Conservation (phyloP, 1,140 invertebrate species). For the Latrodectus geometricus region DNA sequence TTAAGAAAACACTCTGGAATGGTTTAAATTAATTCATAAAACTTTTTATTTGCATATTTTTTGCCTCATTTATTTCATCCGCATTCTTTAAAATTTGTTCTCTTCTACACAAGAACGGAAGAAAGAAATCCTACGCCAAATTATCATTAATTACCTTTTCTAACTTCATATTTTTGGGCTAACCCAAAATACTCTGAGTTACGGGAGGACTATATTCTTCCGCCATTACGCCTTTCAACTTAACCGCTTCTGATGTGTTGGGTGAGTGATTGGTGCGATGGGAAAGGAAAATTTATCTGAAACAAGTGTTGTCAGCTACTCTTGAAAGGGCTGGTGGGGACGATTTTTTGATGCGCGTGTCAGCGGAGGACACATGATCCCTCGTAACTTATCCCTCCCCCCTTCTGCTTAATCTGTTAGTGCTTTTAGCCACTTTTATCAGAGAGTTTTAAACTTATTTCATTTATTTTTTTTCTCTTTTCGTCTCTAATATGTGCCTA, state of each 20-base stretch:
- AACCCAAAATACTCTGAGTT: conserved; percentile 23
- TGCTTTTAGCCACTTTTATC: conserved; percentile 24
- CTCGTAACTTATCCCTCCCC: conserved; percentile 56
- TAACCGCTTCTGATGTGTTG: conserved; percentile 25
- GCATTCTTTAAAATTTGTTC: too few species aligned
- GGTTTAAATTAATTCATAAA: too few species aligned
- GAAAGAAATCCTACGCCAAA: background rate
- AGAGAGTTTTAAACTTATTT: conserved; percentile 1
- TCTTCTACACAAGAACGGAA: too few species aligned
- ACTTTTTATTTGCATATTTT: too few species aligned
- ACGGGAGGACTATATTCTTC: conserved; percentile 22
- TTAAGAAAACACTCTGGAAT: too few species aligned
- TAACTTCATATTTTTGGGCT: conserved; percentile 25
- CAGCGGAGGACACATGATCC: conserved; percentile 51
- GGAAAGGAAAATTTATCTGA: conserved; percentile 51
- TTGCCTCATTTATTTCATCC: too few species aligned
- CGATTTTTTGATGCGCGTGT: conserved; percentile 58
- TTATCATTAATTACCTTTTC: conserved; percentile 42
- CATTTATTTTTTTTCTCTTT: background rate
- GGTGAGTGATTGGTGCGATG: conserved; percentile 40
- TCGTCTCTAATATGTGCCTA: background rate
- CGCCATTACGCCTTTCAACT: conserved; percentile 35
- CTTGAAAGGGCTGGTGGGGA: conserved; percentile 53
- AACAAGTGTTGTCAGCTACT: conserved; percentile 61
- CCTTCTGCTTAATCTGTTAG: conserved; percentile 24